Percentiles rank a stretch among this genome's conserved stretches.
Evolutionary conservation across 2,888 invertebrate genomes (phyloP).

Genomic region (Plemyria rubiginata): DNA sequence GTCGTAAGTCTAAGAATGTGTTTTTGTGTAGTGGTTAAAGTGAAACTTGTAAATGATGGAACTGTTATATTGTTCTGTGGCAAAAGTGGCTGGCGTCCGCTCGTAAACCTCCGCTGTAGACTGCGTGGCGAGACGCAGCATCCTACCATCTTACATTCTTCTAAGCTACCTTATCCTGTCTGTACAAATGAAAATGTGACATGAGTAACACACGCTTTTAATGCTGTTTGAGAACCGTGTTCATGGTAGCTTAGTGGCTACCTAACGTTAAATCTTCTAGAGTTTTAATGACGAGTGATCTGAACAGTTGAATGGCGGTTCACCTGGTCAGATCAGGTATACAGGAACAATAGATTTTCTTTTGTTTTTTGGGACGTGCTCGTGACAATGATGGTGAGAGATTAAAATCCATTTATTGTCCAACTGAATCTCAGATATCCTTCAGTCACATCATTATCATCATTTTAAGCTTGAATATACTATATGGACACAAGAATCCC

Average conservation of each 20-base stretch:
- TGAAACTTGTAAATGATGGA: slow-evolving; percentile 4
- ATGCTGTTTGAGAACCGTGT: neutral
- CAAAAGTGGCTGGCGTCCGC: slow-evolving; percentile 76
- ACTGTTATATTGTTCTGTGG: slow-evolving; percentile 17
- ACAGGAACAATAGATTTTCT: neutral
- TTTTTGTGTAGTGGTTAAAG: neutral
- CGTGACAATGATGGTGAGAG: neutral
- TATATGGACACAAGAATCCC: too few species aligned
- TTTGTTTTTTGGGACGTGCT: neutral
- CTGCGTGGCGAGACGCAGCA: slow-evolving; percentile 80
- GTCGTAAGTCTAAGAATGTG: neutral
- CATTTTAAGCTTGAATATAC: too few species aligned
- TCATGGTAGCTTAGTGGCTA: neutral
- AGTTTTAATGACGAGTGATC: neutral
- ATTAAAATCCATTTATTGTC: too few species aligned
- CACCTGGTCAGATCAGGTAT: too few species aligned
- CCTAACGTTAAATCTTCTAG: neutral
- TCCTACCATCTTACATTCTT: slow-evolving; percentile 51
- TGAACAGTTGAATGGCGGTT: too few species aligned
- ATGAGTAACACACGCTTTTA: neutral
- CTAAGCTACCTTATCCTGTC: slow-evolving; percentile 25
- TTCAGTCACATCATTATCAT: too few species aligned
- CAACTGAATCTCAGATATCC: too few species aligned
- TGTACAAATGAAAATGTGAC: slow-evolving; percentile 6
- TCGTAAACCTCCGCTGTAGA: slow-evolving; percentile 81